Evolutionary conservation across 2,113 vertebrate species (phyloP).

Genomic region (Cyanistes caeruleus): DNA sequence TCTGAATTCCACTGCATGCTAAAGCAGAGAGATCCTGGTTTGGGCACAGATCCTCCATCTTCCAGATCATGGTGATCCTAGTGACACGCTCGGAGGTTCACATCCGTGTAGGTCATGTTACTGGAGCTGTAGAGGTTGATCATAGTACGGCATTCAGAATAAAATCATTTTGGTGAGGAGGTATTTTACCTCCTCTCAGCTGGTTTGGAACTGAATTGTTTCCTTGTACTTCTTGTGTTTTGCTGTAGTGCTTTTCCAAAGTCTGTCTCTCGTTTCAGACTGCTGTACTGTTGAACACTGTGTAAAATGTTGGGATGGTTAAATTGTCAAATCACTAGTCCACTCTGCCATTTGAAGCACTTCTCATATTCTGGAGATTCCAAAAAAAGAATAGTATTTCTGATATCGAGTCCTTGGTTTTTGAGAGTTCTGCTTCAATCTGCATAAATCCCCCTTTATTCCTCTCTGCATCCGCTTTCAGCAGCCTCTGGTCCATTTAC

Average conservation of each 20-base stretch:
- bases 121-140: background rate
- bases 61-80: background rate
- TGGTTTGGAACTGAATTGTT: background rate
- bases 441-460: conserved; percentile 15
- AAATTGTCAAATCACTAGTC: background rate
- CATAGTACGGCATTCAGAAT: background rate
- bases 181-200: background rate
- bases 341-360: background rate
- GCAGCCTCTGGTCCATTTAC: conserved; percentile 29
- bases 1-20: background rate
- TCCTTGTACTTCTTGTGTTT: background rate
- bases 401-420: background rate
- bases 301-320: background rate
- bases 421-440: background rate
- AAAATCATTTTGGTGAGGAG: background rate
- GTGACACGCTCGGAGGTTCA: background rate
- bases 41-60: background rate
- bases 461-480: background rate
- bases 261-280: background rate
- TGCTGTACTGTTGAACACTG: background rate
- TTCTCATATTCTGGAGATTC: background rate
- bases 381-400: conserved; percentile 18
- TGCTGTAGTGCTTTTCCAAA: background rate
- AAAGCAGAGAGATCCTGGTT: background rate
- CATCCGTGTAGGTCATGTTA: background rate